Evolutionary conservation across 1,140 invertebrate genomes (phyloP).

Genomic region (Stegodyphus mimosarum): DNA sequence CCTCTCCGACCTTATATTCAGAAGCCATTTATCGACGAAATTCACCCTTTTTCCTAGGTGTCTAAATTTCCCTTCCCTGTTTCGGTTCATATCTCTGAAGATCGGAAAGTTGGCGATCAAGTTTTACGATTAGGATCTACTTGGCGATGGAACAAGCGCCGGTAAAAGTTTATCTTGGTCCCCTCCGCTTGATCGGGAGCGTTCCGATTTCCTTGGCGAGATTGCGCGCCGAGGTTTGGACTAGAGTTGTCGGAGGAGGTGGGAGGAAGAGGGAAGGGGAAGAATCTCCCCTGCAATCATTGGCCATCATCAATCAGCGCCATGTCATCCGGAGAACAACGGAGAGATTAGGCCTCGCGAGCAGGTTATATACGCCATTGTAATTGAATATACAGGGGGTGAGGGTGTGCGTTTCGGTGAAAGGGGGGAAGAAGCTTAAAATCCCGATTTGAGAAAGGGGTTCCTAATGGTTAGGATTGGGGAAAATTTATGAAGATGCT

Average conservation of each 20-base stretch:
- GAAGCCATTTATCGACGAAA: no score
- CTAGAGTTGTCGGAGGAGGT: no score
- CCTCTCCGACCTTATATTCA: no score
- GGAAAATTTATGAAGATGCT: slow-evolving; percentile 1
- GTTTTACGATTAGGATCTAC: no score
- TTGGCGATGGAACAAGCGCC: no score
- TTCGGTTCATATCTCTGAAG: no score
- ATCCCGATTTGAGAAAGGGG: background rate
- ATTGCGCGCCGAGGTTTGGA: background rate
- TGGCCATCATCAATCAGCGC: background rate
- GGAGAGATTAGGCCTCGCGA: background rate
- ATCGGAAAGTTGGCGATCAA: no score
- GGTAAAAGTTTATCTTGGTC: background rate
- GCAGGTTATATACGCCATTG: background rate
- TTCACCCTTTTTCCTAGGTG: no score
- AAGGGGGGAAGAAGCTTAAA: background rate
- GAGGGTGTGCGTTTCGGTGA: background rate
- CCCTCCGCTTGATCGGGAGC: background rate
- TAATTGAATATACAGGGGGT: background rate
- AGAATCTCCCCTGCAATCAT: background rate
- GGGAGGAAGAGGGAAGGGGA: no score
- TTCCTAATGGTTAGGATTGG: background rate
- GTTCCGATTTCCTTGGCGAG: background rate
- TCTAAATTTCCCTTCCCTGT: no score
- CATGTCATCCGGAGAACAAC: background rate